A percentile compares a stretch with the other conserved stretches of the same genome.
These are phyloP conservation scores for Chorisops tibialis DNA, from an alignment of 2,888 invertebrate species.

Conservation along the genomic window DNA sequence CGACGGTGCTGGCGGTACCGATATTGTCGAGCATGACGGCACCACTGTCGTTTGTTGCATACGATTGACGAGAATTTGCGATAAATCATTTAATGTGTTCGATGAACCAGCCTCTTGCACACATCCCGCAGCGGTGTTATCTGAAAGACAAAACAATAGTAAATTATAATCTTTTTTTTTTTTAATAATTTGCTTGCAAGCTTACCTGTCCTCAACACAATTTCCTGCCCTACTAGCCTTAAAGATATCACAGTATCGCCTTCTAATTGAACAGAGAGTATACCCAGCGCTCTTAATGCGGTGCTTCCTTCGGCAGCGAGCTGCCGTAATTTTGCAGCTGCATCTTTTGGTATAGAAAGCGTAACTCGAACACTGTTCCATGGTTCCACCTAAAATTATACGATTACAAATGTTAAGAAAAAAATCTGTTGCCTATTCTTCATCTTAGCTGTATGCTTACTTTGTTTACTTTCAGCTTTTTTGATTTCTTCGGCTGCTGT, in stretches of 20 bases:
- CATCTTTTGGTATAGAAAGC: slow-evolving; percentile 94
- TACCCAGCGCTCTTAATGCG: slow-evolving; percentile 85
- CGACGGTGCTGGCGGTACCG: slow-evolving; percentile 35
- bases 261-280: slow-evolving; percentile 92
- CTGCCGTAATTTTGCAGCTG: slow-evolving; percentile 85
- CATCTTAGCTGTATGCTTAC: slow-evolving; percentile 38
- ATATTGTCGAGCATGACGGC: slow-evolving; percentile 29
- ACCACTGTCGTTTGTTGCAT: slow-evolving; percentile 28
- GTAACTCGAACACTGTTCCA: slow-evolving; percentile 98
- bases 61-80: slow-evolving; percentile 38
- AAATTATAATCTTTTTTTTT: background rate
- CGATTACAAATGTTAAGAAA: background rate
- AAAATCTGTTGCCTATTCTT: background rate
- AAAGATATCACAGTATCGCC: slow-evolving; percentile 77
- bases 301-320: slow-evolving; percentile 88
- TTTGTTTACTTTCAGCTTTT: slow-evolving; percentile 63
- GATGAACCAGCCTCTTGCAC: slow-evolving; percentile 44
- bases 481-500: slow-evolving; percentile 55
- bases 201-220: slow-evolving; percentile 58
- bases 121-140: slow-evolving; percentile 41
- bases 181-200: background rate
- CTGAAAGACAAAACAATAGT: slow-evolving; percentile 36
- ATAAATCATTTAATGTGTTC: slow-evolving; percentile 39
- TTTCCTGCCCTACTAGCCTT: slow-evolving; percentile 69
- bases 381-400: slow-evolving; percentile 72